These are phyloP conservation scores for Valencia hispanica DNA, from an alignment of 2,797 vertebrate genomes.

Conservation along the genomic window DNA sequence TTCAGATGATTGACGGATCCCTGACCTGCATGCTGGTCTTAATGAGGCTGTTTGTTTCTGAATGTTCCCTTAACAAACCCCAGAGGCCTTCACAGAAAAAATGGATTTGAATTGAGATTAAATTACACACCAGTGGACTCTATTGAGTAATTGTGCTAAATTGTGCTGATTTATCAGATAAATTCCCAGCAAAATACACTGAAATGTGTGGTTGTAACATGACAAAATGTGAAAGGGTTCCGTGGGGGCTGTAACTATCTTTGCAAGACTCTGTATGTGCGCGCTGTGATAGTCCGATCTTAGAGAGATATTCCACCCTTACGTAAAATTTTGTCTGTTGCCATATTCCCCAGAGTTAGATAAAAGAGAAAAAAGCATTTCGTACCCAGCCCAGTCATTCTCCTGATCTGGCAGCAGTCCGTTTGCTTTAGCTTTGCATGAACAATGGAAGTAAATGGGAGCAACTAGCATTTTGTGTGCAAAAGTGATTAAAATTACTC, in stretches of 20 bases:
- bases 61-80: background rate
- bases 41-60: background rate
- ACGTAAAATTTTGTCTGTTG: too few species aligned
- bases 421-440: too few species aligned
- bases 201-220: background rate
- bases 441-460: too few species aligned
- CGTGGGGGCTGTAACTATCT: too few species aligned
- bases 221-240: background rate
- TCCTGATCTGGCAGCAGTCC: too few species aligned
- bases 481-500: too few species aligned
- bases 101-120: background rate
- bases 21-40: background rate
- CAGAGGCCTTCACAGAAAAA: background rate
- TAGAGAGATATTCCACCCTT: too few species aligned
- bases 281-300: slow-evolving; percentile 17
- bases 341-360: too few species aligned
- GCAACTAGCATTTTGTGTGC: too few species aligned
- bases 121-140: background rate
- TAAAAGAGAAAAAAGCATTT: too few species aligned
- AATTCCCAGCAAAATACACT: background rate
- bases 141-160: background rate
- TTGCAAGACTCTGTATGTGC: background rate
- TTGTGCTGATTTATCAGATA: background rate
- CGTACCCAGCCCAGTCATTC: too few species aligned
- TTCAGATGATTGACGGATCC: background rate